Conservation (phyloP, 2,113 vertebrate species). For the Hippocampus guttulatus region DNA sequence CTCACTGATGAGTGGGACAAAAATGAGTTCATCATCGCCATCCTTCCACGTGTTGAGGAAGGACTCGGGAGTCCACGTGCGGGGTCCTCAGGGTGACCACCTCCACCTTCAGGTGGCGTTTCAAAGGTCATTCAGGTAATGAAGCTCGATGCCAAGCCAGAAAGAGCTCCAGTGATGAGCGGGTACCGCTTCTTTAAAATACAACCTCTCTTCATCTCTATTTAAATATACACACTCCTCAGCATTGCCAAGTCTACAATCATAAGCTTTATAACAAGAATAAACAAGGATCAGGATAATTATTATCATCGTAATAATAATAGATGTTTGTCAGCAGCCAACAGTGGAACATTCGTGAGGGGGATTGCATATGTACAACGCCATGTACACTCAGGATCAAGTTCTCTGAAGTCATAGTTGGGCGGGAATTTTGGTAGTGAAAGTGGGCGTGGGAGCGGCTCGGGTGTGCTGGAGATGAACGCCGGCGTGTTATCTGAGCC, state of each 20-base stretch:
- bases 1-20: not conserved
- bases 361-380: conserved; percentile 81
- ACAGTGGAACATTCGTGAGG: conserved; percentile 81
- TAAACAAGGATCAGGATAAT: conserved; percentile 65
- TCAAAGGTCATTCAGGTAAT: conserved; percentile 40
- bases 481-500: conserved; percentile 84
- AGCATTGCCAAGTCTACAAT: conserved; percentile 74
- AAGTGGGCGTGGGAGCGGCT: not conserved
- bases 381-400: conserved; percentile 68
- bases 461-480: conserved; percentile 14
- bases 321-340: conserved; percentile 78
- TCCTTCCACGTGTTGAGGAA: not conserved
- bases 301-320: conserved; percentile 54
- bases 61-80: not conserved
- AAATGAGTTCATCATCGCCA: not conserved
- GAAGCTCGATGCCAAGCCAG: conserved; percentile 28
- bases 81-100: conserved; percentile 9
- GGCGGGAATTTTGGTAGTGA: conserved; percentile 9
- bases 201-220: conserved; percentile 62
- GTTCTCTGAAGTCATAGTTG: conserved; percentile 38
- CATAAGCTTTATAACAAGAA: conserved; percentile 74
- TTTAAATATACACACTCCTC: conserved; percentile 73
- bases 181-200: conserved; percentile 64
- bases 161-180: conserved; percentile 19
- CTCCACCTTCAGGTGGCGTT: not conserved